Evolutionary conservation across 2,797 vertebrate genomes (phyloP), one percentile per base, ranked within the genome.

Genomic region (Microchirus variegatus): DNA sequence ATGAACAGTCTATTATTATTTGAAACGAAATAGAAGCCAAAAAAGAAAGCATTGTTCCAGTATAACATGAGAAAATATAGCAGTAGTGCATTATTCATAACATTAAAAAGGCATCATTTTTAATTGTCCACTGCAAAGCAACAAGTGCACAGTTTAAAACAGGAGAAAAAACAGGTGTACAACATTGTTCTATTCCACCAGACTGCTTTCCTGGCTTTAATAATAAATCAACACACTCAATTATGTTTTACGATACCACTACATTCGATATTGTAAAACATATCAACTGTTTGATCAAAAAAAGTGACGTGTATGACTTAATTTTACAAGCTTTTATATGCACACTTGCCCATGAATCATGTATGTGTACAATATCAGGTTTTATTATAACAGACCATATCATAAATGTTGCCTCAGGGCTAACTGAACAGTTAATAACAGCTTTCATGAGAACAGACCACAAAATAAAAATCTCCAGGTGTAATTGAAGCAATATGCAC

Each of bases 401-500:
- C 49, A 57, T 70, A 51, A 38, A 59, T 56, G 70, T 75, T 45
- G 67, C 35, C 59, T 62, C 12, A 49, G 45, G 61, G 71, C 18
- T 69, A 76, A 86, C 73, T 70, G 41, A 73, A 73, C 31, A 31
- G 26, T 44, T 57, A 31, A 75, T 48, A 53, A 59, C 36, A 45
- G 59, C 58, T 64, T 62, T 61, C 50, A 63, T 31, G 53, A 51
- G 9, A 48, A 13, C 62, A 63, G 49, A 38, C 53, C 55, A 71
- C 53, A 66, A 50, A 69, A 38, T 63, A 49, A 62, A 62, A 69
- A 75, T 72, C 52, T 54, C 37, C 50, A 17, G 45, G 10, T 63
- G 36, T 74, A 73, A 83, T 51, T 57, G 65, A 87, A 72, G 50
- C 71, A 74, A 56, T 16, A 57, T 78, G 82, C 51, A 59, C 37